Evolutionary conservation across 2,888 invertebrate species (phyloP).

Genomic region (Sinodicranocentrus sp.): DNA sequence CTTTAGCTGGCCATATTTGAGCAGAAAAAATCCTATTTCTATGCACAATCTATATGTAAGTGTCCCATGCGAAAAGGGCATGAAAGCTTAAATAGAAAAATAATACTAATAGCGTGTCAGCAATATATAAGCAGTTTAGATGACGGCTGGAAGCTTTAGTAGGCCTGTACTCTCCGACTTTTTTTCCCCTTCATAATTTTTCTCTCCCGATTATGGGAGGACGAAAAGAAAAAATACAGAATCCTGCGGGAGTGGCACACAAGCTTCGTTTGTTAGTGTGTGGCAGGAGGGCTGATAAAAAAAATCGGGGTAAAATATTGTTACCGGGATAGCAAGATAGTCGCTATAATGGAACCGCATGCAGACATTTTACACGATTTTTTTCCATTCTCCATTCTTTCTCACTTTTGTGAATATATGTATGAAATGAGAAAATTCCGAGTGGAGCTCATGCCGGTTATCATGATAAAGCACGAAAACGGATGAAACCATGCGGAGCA

Average conservation of each 20-base stretch:
- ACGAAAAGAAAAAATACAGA: slow-evolving; percentile 35
- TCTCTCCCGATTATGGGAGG: slow-evolving; percentile 13
- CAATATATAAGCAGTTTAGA: neutral
- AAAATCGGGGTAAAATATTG: slow-evolving; percentile 62
- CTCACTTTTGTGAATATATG: neutral
- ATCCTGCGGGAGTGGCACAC: slow-evolving; percentile 53
- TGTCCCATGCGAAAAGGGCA: slow-evolving; percentile 10
- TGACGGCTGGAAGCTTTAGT: slow-evolving; percentile 27
- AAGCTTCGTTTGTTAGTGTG: slow-evolving; percentile 10
- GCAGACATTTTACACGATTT: slow-evolving; percentile 40
- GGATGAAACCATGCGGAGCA: slow-evolving; percentile 63
- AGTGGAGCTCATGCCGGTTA: slow-evolving; percentile 27
- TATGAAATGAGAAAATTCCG: neutral
- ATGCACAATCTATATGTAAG: slow-evolving; percentile 20
- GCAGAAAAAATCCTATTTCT: neutral
- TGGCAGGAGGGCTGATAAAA: slow-evolving; percentile 53
- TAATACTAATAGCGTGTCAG: slow-evolving; percentile 4
- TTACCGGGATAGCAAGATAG: slow-evolving; percentile 50
- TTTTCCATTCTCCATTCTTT: neutral
- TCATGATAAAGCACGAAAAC: slow-evolving; percentile 56
- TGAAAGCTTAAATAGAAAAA: neutral
- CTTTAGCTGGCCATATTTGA: neutral
- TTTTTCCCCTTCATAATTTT: slow-evolving; percentile 55
- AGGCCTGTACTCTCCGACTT: neutral
- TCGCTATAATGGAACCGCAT: slow-evolving; percentile 49